Evolutionary conservation across 2,113 vertebrate genomes (phyloP).

Genomic region (Mesocricetus auratus): DNA sequence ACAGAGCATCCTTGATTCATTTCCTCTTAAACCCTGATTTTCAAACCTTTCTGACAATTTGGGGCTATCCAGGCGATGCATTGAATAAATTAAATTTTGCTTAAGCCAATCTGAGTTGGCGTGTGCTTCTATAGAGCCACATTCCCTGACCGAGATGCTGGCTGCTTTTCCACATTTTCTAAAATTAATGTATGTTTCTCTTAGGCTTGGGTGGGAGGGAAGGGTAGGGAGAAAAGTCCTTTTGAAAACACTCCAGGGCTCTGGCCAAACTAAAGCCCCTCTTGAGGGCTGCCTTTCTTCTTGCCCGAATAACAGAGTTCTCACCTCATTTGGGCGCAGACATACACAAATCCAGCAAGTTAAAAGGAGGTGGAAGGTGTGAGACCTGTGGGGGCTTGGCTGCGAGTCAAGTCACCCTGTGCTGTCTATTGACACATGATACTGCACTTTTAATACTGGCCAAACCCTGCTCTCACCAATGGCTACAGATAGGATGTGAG

Average conservation of each 20-base stretch:
- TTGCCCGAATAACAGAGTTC: conserved; percentile 70
- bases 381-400: conserved; percentile 27
- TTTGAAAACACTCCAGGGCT: conserved; percentile 24
- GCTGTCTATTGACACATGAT: not conserved
- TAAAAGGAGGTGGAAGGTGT: conserved; percentile 48
- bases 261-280: conserved; percentile 61
- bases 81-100: conserved; percentile 32
- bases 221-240: conserved; percentile 37
- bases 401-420: conserved; percentile 11
- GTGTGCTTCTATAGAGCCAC: not conserved
- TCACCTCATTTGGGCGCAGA: conserved; percentile 76
- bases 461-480: not conserved
- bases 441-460: not conserved
- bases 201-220: not conserved
- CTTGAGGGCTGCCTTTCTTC: conserved; percentile 67
- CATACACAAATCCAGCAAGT: conserved; percentile 52
- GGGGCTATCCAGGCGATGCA: not conserved
- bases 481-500: not conserved
- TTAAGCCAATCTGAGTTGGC: not conserved
- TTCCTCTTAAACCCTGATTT: conserved; percentile 43
- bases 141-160: not conserved
- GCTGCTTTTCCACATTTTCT: conserved; percentile 61
- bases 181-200: conserved; percentile 50
- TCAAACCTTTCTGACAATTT: conserved; percentile 43
- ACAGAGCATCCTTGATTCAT: not conserved